Evolutionary conservation across 2,888 invertebrate genomes (phyloP), one percentile per base, ranked within the genome.

Genomic region (Lordiphosa fenestrarum): DNA sequence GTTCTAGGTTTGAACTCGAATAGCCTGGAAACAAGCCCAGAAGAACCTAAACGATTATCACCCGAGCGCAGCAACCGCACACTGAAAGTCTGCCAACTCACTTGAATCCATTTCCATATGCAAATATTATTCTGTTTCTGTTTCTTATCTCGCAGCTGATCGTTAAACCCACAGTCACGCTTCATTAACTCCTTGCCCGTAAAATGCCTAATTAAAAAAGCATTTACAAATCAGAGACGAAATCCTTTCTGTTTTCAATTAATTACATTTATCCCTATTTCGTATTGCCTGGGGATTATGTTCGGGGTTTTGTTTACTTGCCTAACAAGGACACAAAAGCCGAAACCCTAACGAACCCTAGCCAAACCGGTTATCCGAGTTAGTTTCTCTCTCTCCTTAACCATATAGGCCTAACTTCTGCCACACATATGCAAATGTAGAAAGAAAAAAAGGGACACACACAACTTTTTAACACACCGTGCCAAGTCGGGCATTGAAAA

Each of bases 391-490:
- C 55, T 37, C 30, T 60, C 55, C 35, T 30, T 12, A 19, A 51
- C 7, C 47, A 36, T 12, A 40, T 38, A 4, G 41, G 35, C 48
- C 37, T 53, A 42, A 12, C 60, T 42, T 41, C 50, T 44, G 50
- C 5, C 63, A 59, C 59, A 66, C 66, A 63, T 66, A 49, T 41
- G 53, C 37, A 48, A 51, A 53, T 49, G 51, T 47, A 37, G 12
- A 49, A 19, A 35, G 30, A 30, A 7, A 19, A 44, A 48, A 66
- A 56, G 49, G 62, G 49, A 58, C 66, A 50, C 12, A 66, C 46
- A 66, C 46, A 69, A 72, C 62, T 72, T 64, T 67, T 76, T 69
- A 69, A 66, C 66, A 66, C 51, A 61, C 76, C 62, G 56, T 53
- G 62, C 44, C 42, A 38, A 48, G 59, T 33, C 64, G 40, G 41